Conservation (phyloP, 2,113 vertebrate genomes). For the Phodopus roborovskii region DNA sequence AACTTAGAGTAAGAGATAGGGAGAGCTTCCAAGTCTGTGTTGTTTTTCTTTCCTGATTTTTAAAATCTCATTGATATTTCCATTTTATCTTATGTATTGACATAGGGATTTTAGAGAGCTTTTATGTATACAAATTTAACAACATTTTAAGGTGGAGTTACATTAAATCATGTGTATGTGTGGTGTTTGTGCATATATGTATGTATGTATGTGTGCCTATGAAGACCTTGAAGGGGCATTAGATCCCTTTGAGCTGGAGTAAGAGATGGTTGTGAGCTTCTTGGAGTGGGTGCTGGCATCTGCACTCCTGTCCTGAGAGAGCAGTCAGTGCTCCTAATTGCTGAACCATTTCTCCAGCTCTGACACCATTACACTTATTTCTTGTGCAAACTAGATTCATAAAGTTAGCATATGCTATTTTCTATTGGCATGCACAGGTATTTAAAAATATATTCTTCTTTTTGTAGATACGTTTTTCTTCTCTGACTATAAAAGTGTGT, state of each 20-base stretch:
- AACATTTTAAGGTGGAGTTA: not conserved
- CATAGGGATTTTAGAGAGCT: slow-evolving; percentile 24
- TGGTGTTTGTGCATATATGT: not conserved
- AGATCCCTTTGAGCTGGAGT: not conserved
- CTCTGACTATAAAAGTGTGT: not conserved
- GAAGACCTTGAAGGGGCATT: not conserved
- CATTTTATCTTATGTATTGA: slow-evolving; percentile 1
- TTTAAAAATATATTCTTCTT: slow-evolving; percentile 38
- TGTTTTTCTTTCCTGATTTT: slow-evolving; percentile 8
- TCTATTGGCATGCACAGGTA: not conserved
- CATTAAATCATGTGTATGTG: not conserved
- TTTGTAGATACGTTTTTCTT: not conserved
- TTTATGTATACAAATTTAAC: slow-evolving; percentile 17
- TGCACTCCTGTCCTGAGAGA: not conserved
- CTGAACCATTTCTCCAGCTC: not conserved
- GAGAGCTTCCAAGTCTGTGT: not conserved
- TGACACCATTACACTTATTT: slow-evolving; percentile 22
- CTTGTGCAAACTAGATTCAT: slow-evolving; percentile 19
- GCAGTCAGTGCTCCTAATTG: not conserved
- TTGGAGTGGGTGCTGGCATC: not conserved
- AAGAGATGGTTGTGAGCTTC: not conserved
- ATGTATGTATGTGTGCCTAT: not conserved
- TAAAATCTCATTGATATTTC: not conserved
- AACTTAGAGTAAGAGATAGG: not conserved
- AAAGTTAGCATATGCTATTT: not conserved